Conservation (phyloP, 2,888 invertebrate genomes). For the Xestia xanthographa region DNA sequence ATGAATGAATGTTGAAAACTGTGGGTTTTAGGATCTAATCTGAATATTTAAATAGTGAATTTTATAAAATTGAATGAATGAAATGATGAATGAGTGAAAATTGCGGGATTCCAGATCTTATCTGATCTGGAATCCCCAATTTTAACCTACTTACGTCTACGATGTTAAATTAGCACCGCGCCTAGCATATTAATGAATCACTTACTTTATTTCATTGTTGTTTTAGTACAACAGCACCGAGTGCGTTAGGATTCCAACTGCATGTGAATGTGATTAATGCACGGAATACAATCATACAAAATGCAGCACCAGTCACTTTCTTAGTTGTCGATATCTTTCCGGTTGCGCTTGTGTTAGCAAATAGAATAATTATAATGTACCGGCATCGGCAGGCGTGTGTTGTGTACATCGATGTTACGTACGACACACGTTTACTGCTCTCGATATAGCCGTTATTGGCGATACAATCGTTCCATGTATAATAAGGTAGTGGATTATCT, state of each 20-base stretch:
- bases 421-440: constrained; percentile 22
- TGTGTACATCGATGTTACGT: constrained; percentile 7
- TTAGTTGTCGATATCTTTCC: constrained; percentile 28
- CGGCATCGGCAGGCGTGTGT: neutral
- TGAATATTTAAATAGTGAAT: no score
- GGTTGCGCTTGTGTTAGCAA: constrained; percentile 41
- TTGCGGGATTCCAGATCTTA: no score
- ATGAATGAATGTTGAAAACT: no score
- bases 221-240: constrained; percentile 10
- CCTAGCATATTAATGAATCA: constrained; percentile 37
- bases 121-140: no score
- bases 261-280: constrained; percentile 13
- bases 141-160: no score
- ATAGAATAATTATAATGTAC: constrained; percentile 33
- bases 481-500: constrained; percentile 32
- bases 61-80: no score
- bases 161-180: constrained; percentile 16
- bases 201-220: constrained; percentile 33
- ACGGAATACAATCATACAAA: constrained; percentile 14
- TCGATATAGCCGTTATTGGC: constrained; percentile 25
- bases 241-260: neutral
- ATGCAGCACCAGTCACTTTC: constrained; percentile 17
- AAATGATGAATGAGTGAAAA: no score
- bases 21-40: no score
- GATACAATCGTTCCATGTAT: constrained; percentile 27